Base-by-base conservation (phyloP, 2,113 vertebrate genomes). In the Phylloscopus trochiloides region DNA sequence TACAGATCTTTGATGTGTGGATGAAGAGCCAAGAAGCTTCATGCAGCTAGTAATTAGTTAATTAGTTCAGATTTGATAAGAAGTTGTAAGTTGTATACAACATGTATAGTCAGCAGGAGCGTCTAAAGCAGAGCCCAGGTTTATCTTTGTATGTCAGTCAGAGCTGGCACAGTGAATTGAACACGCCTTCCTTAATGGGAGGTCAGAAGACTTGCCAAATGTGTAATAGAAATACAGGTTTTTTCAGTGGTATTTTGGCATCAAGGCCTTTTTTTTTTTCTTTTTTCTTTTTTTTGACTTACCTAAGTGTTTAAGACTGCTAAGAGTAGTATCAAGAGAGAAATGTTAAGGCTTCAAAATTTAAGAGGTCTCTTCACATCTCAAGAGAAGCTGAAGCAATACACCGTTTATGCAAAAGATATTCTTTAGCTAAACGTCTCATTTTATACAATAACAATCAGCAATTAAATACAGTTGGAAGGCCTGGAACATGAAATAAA, bases 11-110 rank as follows among this genome's bases (percentile, higher is more conserved):
- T 92, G 57, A 82, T 65, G 57, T 31, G 8, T 0, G 0, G 42
- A 59, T 63, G 43, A 85, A 81, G 31, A 63, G 48, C 57, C 55
- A 45, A 79, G 78, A 75, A 81, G 34, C 20, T 88, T 88, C 32
- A 38, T 67, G 32, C 10, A 71, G 61, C 43, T 90, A 68, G n/a
- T 67, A 82, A 82, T 93, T 92, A 66, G 42, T 70, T 70, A 80
- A 72, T 72, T 81, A 94, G 29, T 4, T 62, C 59, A 82, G 32
- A 71, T 78, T 82, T 88, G 43, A 68, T 92, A 95, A 82, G 66
- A 81, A 78, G 4, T 28, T 92, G 2, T 84, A 72, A 68, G n/a
- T 86, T 88, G 21, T 79, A 9, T 48, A 20, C 15, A 85, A 26
- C 32, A 26, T 79, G 29, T 47, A 34, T 82, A 88, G 59, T 75